phyloP scores from a whole-genome alignment of 2,797 vertebrate genomes.

The Cyclopterus lumpus region DNA sequence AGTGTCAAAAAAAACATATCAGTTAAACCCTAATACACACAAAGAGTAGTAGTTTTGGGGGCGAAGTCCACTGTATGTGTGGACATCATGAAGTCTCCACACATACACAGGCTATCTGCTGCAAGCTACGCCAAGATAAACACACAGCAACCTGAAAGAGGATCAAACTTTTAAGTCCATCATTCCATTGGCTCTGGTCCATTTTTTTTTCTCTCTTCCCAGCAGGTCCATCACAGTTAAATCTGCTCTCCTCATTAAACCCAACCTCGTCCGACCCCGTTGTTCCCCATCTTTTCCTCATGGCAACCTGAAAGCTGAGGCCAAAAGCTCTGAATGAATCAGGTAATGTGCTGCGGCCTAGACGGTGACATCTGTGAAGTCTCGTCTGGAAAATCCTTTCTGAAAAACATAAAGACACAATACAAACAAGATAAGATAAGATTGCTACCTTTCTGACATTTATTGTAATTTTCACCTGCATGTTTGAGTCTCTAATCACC shows the following conservation, averaged over 20 bases:
- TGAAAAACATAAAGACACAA: constrained; percentile 63
- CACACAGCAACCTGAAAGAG: constrained; percentile 17
- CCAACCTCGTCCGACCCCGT: no score
- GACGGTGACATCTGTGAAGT: constrained; percentile 76
- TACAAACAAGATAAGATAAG: neutral
- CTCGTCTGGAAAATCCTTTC: constrained; percentile 82
- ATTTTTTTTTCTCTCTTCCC: neutral
- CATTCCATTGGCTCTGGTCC: neutral
- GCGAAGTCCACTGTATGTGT: constrained; percentile 19
- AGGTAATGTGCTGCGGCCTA: constrained; percentile 37
- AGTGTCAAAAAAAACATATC: neutral
- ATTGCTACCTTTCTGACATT: neutral
- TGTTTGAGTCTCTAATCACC: neutral
- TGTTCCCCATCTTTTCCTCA: neutral
- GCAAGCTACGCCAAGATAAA: constrained; percentile 23
- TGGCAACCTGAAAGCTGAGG: neutral
- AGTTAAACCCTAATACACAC: constrained; percentile 11
- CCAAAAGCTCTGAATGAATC: neutral
- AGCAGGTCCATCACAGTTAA: constrained; percentile 1
- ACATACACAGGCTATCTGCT: constrained; percentile 2
- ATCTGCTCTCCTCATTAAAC: neutral
- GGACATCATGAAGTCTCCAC: neutral
- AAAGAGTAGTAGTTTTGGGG: constrained; percentile 9
- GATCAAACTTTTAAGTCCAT: neutral
- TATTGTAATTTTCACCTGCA: neutral